phyloP scores from a whole-genome alignment of 2,888 invertebrate species.

The Andrena haemorrhoa region DNA sequence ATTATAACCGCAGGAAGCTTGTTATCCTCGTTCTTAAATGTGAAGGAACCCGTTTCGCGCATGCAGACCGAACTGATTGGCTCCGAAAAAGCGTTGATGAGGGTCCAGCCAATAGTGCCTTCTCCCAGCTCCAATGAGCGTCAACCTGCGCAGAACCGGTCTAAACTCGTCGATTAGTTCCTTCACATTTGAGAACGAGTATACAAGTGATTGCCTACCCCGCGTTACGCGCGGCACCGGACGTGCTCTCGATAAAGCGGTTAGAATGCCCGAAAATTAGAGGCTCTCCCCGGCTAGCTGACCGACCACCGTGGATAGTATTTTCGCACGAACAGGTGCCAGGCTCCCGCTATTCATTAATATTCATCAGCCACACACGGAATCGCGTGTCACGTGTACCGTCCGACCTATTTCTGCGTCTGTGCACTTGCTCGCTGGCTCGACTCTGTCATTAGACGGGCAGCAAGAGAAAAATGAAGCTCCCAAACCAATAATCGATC shows the following conservation, averaged over 20 bases:
- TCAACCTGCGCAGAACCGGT: too few relatives aligned
- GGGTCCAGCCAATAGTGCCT: too few relatives aligned
- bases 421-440: slow-evolving; percentile 3
- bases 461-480: slow-evolving; percentile 1
- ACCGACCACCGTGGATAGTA: slow-evolving; percentile 31
- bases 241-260: slow-evolving; percentile 45
- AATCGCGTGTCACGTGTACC: slow-evolving; percentile 10
- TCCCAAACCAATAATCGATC: slow-evolving; percentile 27
- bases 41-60: too few relatives aligned
- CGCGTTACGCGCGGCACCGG: slow-evolving; percentile 12
- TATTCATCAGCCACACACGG: slow-evolving; percentile 34
- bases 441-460: slow-evolving; percentile 12
- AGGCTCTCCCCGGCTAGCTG: slow-evolving; percentile 22
- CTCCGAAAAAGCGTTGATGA: too few relatives aligned
- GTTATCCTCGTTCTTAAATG: too few relatives aligned
- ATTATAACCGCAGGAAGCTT: slow-evolving; percentile 48
- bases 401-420: slow-evolving; percentile 21
- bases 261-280: slow-evolving; percentile 44
- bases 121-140: too few relatives aligned
- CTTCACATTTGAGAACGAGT: too few relatives aligned
- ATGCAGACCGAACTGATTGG: too few relatives aligned
- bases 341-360: slow-evolving; percentile 45
- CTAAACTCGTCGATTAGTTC: too few relatives aligned
- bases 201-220: slow-evolving; percentile 27
- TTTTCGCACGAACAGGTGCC: slow-evolving; percentile 29